A percentile compares a stretch with the other conserved stretches of the same genome.
Conservation (phyloP, 2,888 invertebrate genomes). For the Tineola bisselliella region DNA sequence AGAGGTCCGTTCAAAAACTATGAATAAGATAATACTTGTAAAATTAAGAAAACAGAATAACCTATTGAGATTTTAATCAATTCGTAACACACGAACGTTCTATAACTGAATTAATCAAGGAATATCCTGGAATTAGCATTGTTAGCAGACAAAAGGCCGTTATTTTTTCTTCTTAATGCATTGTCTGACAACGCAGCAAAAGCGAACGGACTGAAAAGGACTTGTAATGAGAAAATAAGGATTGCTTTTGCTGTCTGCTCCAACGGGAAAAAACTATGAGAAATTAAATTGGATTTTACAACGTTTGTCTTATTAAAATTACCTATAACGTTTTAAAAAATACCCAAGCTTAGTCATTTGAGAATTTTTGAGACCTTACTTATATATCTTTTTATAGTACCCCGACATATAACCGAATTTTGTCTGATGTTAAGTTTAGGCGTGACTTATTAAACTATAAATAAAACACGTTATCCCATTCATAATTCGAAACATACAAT, state of each 20-base stretch:
- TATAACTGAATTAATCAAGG: slow-evolving; percentile 6
- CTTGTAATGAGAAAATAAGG: slow-evolving; percentile 53
- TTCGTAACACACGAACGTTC: background rate
- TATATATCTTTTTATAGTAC: too few relatives aligned
- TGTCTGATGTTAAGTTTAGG: too few relatives aligned
- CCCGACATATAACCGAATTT: too few relatives aligned
- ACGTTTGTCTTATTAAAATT: too few relatives aligned
- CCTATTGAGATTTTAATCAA: background rate
- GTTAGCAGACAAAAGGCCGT: slow-evolving; percentile 1
- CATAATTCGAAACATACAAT: too few relatives aligned
- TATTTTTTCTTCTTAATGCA: slow-evolving; percentile 9
- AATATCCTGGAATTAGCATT: slow-evolving; percentile 2
- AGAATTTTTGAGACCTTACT: too few relatives aligned
- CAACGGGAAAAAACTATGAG: background rate
- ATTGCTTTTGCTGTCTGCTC: slow-evolving; percentile 45
- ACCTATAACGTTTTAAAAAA: too few relatives aligned
- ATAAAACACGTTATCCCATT: too few relatives aligned
- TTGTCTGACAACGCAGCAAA: slow-evolving; percentile 22
- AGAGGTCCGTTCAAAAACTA: too few relatives aligned
- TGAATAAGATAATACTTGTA: too few relatives aligned
- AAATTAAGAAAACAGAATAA: background rate
- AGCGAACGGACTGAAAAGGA: slow-evolving; percentile 38
- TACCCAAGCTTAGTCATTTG: too few relatives aligned
- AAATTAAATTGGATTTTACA: slow-evolving; percentile 2
- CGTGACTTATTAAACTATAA: too few relatives aligned